Conservation (phyloP, 37 sponge, comb jelly and placozoan species). For the Tethya wilhelma region DNA sequence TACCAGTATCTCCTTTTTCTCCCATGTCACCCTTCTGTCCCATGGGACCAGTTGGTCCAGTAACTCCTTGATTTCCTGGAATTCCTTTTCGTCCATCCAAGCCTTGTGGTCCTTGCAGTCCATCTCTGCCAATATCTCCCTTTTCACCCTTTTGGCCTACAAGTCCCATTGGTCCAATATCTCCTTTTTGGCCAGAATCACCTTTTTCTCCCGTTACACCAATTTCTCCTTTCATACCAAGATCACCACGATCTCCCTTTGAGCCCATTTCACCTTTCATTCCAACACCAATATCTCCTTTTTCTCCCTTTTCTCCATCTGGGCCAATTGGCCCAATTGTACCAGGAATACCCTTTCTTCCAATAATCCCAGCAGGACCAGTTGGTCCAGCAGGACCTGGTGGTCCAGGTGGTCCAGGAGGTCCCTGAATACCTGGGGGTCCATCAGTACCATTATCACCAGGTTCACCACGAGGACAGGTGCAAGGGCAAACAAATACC, state of each 20-base stretch:
- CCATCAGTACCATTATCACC: slow-evolving; percentile 32
- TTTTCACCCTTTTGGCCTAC: no score
- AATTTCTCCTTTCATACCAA: no score
- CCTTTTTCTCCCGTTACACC: no score
- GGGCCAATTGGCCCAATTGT: slow-evolving; percentile 10
- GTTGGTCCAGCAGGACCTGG: slow-evolving; percentile 5
- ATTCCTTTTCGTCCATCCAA: no score
- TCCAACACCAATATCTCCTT: not conserved
- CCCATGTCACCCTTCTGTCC: slow-evolving; percentile 13
- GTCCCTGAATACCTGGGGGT: slow-evolving; percentile 3
- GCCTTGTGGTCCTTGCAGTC: no score
- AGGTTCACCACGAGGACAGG: slow-evolving; percentile 19
- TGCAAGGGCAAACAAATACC: no score
- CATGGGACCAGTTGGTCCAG: slow-evolving; percentile 4
- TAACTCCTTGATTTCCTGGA: slow-evolving; percentile 18
- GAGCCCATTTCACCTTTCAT: slow-evolving; percentile 43
- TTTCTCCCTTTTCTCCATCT: slow-evolving; percentile 24
- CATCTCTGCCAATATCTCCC: no score
- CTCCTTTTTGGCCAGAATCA: slow-evolving; percentile 23
- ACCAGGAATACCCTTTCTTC: no score
- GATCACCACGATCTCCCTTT: slow-evolving; percentile 48
- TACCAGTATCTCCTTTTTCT: slow-evolving; percentile 3
- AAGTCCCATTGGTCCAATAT: no score
- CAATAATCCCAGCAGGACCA: slow-evolving; percentile 30
- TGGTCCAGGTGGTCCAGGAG: slow-evolving; percentile 5